These are phyloP conservation scores for Bungarus multicinctus DNA, from an alignment of 2,113 vertebrate species.

Conservation along the genomic window DNA sequence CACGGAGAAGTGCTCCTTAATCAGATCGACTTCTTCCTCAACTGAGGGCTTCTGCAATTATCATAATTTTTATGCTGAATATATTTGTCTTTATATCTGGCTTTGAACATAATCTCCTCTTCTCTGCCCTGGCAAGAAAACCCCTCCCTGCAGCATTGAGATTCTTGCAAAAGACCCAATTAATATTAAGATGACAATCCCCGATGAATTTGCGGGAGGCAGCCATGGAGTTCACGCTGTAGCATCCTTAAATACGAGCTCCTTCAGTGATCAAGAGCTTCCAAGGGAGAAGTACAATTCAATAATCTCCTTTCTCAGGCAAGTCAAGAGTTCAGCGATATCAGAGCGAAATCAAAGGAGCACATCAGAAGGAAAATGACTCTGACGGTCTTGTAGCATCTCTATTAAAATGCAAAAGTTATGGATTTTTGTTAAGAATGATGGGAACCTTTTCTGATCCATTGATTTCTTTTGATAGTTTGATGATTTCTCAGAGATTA, in stretches of 20 bases:
- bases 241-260: constrained; percentile 77
- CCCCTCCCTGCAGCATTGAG: constrained; percentile 69
- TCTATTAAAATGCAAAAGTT: constrained; percentile 80
- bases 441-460: constrained; percentile 80
- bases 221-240: constrained; percentile 75
- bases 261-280: constrained; percentile 86
- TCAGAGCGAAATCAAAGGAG: constrained; percentile 77
- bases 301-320: constrained; percentile 81
- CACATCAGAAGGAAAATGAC: constrained; percentile 79
- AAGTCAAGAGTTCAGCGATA: constrained; percentile 78
- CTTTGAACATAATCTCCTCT: constrained; percentile 77
- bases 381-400: constrained; percentile 67
- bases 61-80: constrained; percentile 97
- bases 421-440: constrained; percentile 75
- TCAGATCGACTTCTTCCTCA: constrained; percentile 91
- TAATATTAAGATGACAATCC: constrained; percentile 85
- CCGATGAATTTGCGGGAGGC: constrained; percentile 73
- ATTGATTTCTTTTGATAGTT: constrained; percentile 85
- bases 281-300: constrained; percentile 76
- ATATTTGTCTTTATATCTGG: constrained; percentile 87
- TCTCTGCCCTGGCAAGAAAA: constrained; percentile 55
- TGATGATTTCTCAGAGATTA: constrained; percentile 81
- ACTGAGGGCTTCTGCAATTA: constrained; percentile 94
- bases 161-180: constrained; percentile 92
- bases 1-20: constrained; percentile 90